Evolutionary conservation across 64 coral and sea anemone species (phyloP).

Genomic region (Pachyseris speciosa): DNA sequence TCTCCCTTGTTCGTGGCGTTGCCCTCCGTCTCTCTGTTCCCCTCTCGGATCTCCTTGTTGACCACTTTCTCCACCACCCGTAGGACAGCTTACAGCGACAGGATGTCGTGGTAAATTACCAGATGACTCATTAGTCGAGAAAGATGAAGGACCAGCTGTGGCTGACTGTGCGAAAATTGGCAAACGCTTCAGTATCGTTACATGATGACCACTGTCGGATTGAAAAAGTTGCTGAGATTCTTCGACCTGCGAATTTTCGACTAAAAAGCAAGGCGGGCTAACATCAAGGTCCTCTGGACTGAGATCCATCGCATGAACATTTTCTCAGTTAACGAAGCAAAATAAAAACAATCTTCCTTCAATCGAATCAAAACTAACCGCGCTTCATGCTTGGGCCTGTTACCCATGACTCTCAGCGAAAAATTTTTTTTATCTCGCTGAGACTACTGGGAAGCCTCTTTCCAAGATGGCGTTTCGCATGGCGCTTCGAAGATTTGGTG

Average conservation of each 20-base stretch:
- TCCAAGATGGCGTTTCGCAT: constrained; percentile 99
- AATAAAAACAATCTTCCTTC: neutral
- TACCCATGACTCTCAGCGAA: constrained; percentile 39
- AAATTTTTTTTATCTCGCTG: neutral
- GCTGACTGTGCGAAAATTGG: neutral
- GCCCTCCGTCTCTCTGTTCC: neutral
- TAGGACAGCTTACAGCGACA: neutral
- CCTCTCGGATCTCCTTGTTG: constrained; percentile 5
- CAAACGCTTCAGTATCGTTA: constrained; percentile 11
- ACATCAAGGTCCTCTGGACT: constrained; percentile 69
- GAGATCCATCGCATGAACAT: constrained; percentile 69
- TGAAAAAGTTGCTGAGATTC: neutral
- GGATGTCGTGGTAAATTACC: neutral
- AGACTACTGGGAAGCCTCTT: constrained; percentile 65
- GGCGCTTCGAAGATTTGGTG: constrained; percentile 90
- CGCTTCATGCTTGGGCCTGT: constrained; percentile 37
- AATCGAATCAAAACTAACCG: constrained; percentile 41
- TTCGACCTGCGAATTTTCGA: constrained; percentile 72
- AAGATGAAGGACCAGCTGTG: neutral
- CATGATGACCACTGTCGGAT: constrained; percentile 28
- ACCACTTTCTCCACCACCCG: constrained; percentile 17
- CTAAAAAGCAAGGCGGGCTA: constrained; percentile 83
- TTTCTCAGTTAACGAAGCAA: neutral
- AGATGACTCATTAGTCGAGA: neutral
- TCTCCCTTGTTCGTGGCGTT: neutral